Base-by-base conservation (phyloP, 2,888 invertebrate species). In the Podotricha telesiphe region DNA sequence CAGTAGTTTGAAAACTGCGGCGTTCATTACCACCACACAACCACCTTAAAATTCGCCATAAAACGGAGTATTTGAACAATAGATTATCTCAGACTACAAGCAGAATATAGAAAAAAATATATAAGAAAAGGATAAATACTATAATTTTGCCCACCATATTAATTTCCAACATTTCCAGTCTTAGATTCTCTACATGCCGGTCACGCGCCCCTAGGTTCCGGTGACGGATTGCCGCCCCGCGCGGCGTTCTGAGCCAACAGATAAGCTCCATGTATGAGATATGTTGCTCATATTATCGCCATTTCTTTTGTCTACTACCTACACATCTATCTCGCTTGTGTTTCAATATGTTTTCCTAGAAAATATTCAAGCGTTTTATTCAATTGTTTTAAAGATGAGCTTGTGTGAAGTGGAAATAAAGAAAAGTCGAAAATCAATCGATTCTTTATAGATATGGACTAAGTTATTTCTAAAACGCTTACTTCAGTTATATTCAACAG, bases 171-270 rank as follows among this genome's bases (percentile, higher is more conserved):
- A 22, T 28, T 28, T 28, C 11, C 22, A 13, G 22, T 19, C 28
- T 13, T 13, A 28, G 4, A 7, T 8, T 6, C n/a, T 11, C 10
- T 45, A 13, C 22, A 59, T 59, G 42, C 59, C 2, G 59, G 45
- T 59, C 59, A 59, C 59, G 59, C 11, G 22, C 22, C 45, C 45
- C 28, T n/a, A n/a, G 34, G 5, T 5, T 17, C 37, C 59, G 63
- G 58, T 74, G 73, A 74, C 70, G 73, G 74, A 73, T 71, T 20
- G 71, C 62, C 65, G 47, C 65, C 66, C 48, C 61, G 63, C 65
- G 65, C 68, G 47, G 71, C 74, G 66, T 71, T 69, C 73, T 64
- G 68, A 65, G 22, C 66, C 62, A 19, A n/a, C 56, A 55, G 59
- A 65, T 53, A 65, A 53, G 42, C 65, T 47, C 53, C 59, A 55